Base-by-base conservation (phyloP, 2,888 invertebrate species). In the Agrilus mali region DNA sequence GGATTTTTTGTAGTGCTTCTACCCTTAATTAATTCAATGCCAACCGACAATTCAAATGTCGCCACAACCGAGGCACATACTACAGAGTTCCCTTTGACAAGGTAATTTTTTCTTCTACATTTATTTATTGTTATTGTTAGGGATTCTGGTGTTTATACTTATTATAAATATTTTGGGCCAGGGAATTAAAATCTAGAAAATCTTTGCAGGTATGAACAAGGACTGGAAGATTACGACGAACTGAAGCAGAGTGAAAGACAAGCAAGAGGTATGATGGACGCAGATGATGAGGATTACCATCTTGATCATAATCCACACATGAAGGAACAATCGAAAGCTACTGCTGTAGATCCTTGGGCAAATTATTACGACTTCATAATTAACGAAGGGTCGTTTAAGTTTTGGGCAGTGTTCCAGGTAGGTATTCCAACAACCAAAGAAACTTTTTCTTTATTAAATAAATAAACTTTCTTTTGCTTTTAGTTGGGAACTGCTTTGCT, bases 321-420 rank as follows among this genome's bases (percentile, higher is more conserved):
- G 39, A 64, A 70, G 34, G 63, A 69, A 41, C 70, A 77, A 64
- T 62, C 67, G 36, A 75, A 78, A 58, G 73, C 73, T 50, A 70
- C 75, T 12, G 78, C 78, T 63, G 69, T 72, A 22, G 85, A 86
- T 61, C 82, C 83, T 40, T 82, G 85, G 75, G 79, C 78, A 32
- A 82, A 83, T 0, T 88, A 88, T 65, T 87, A 87, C 60, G 87
- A 88, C 64, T 88, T 88, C 67, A 74, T 87, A 51, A 86, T 88
- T 58, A 88, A 86, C 56, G 88, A 88, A 61, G 86, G 86, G 2
- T 87, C 86, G 14, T 88, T 86, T 67, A 88, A 88, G 61, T 88
- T 88, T 66, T 88, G 87, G 87, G 86, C 87, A 32, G 84, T 74
- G 7, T 88, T 88, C 64, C 87, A 88, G 75, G 86, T 86, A 64